A percentile compares a stretch with the other conserved stretches of the same genome.
These are phyloP conservation scores for Dreissena polymorpha DNA, from an alignment of 1,140 invertebrate species.

Conservation along the genomic window DNA sequence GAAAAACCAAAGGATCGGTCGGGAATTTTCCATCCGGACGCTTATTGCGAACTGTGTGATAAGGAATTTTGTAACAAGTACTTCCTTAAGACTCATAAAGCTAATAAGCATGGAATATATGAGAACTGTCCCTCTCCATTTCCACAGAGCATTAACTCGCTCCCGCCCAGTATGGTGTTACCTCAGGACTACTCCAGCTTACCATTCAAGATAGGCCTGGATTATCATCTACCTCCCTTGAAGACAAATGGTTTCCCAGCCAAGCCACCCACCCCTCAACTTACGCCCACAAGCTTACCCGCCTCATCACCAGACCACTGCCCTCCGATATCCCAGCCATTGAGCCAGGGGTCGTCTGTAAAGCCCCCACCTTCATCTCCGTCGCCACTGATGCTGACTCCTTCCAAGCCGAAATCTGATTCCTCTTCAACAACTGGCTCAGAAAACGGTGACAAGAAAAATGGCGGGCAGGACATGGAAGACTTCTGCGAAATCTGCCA, in stretches of 20 bases:
- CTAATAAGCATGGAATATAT: constrained; percentile 98
- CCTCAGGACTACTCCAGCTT: constrained; percentile 64
- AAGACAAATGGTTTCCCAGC: constrained; percentile 50
- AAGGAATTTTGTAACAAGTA: constrained; percentile 82
- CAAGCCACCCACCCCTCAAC: constrained; percentile 58
- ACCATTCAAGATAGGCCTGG: constrained; percentile 49
- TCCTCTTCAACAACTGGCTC: constrained; percentile 39
- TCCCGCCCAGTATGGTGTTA: constrained; percentile 52
- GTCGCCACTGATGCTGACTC: constrained; percentile 45
- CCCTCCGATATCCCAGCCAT: constrained; percentile 43
- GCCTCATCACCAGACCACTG: constrained; percentile 37
- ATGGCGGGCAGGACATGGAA: constrained; percentile 71
- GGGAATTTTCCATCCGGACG: constrained; percentile 84
- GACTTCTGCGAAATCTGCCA: constrained; percentile 80
- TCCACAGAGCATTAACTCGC: constrained; percentile 56
- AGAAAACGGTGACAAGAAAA: constrained; percentile 42
- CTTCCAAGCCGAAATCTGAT: constrained; percentile 42
- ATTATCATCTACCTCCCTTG: constrained; percentile 57
- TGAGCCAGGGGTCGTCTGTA: constrained; percentile 47
- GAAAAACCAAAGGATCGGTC: constrained; percentile 52
- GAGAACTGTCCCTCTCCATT: constrained; percentile 73
- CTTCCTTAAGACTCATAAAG: constrained; percentile 96
- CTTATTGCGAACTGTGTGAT: constrained; percentile 89
- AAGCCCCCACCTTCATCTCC: constrained; percentile 37
- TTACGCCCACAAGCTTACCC: constrained; percentile 38